phyloP scores from a whole-genome alignment of 2,888 invertebrate species.

The Seira sanloemensis region DNA sequence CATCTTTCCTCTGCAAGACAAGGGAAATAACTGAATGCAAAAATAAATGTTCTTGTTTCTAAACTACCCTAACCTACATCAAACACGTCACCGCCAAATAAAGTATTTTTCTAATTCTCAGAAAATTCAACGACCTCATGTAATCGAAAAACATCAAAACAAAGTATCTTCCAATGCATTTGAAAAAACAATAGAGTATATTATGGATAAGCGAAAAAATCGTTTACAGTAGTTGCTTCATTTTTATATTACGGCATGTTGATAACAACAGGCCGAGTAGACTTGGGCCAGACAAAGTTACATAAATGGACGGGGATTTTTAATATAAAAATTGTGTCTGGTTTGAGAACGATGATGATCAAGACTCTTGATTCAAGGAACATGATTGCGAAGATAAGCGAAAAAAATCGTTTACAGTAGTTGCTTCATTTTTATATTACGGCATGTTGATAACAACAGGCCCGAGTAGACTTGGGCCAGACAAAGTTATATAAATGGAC shows the following conservation, averaged over 20 bases:
- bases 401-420: too few species aligned
- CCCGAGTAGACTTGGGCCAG: background rate
- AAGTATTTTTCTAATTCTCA: conserved; percentile 20
- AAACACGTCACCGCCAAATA: conserved; percentile 12
- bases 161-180: conserved; percentile 43
- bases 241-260: background rate
- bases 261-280: background rate
- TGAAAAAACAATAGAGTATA: background rate
- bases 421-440: background rate
- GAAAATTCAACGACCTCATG: conserved; percentile 51
- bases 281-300: background rate
- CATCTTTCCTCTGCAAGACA: background rate
- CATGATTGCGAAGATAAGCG: too few species aligned
- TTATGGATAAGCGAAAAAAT: too few species aligned
- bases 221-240: background rate
- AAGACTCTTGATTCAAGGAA: too few species aligned
- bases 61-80: conserved; percentile 37
- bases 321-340: too few species aligned
- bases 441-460: background rate
- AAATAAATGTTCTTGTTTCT: background rate
- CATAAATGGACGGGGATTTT: too few species aligned
- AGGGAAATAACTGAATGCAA: background rate
- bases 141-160: conserved; percentile 58
- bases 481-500: too few species aligned
- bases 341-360: too few species aligned